Conservation (phyloP, 2,888 invertebrate genomes). For the Osmoderma eremita region DNA sequence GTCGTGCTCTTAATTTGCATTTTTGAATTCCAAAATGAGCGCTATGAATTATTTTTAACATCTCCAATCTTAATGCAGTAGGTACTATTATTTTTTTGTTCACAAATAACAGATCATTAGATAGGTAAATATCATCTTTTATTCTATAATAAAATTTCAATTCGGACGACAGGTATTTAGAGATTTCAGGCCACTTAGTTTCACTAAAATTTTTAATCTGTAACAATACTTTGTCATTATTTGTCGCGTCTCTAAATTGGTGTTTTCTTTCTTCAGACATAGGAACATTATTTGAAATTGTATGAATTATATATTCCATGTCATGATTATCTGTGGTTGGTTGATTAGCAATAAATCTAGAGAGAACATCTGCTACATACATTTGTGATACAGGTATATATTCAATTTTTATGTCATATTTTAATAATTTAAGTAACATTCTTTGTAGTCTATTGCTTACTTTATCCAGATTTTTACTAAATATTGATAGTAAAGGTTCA, state of each 20-base stretch:
- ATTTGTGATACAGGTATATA: conserved; percentile 44
- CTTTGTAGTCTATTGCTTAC: conserved; percentile 24
- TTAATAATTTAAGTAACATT: conserved; percentile 25
- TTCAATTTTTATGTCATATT: conserved; percentile 40
- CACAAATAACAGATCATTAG: conserved; percentile 33
- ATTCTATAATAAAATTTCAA: conserved; percentile 29
- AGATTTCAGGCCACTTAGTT: conserved; percentile 27
- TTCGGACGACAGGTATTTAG: conserved; percentile 23
- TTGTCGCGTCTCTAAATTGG: conserved; percentile 4
- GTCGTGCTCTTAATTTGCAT: neutral
- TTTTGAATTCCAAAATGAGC: conserved; percentile 1
- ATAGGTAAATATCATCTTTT: conserved; percentile 36
- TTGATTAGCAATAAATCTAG: conserved; percentile 30
- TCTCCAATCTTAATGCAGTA: neutral
- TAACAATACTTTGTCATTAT: conserved; percentile 25
- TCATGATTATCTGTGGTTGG: conserved; percentile 15
- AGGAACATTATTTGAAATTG: conserved; percentile 8
- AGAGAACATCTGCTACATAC: conserved; percentile 43
- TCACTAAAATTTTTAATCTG: conserved; percentile 25
- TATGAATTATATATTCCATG: conserved; percentile 31
- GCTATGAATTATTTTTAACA: neutral
- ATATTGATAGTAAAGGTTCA: conserved; percentile 40
- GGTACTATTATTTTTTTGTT: neutral
- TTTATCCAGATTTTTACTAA: conserved; percentile 33
- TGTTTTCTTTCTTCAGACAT: conserved; percentile 25